Evolutionary conservation across 2,797 vertebrate species (phyloP), one percentile per base, ranked within the genome.

Genomic region (Taeniopygia guttata): DNA sequence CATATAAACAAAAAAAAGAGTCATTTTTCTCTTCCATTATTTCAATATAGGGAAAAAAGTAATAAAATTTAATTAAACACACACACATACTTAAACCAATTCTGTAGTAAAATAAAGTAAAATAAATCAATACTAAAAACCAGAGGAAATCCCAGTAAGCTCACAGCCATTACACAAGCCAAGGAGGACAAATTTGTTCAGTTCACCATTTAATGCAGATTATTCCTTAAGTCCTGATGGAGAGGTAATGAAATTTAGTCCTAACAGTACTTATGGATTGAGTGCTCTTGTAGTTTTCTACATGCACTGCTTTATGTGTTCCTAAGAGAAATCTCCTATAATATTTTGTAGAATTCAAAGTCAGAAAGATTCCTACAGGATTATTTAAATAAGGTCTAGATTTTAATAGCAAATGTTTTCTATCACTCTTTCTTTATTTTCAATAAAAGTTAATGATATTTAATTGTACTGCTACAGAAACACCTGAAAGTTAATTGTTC

Each of bases 51-150:
- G 5, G 16, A 49, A 58, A 67, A 67, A 87, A 81, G 23, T 43
- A 23, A 82, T 42, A 78, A 34, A 72, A n/a, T 75, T 16, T 16
- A 64, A 26, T 34, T 90, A 83, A 68, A 16, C 8, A 54, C 11
- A 13, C 15, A n/a, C n/a, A 36, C 8, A 22, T 5, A 8, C 9
- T 36, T 8, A 8, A 3, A 4, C 1, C 5, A 54, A 14, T 36
- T 67, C 19, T 49, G 29, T 36, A 84, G 58, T 46, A 29, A 48
- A 56, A 56, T 34, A 26, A 59, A 42, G 43, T 45, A 19, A 54
- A 36, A 77, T 36, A 38, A 62, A 46, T 3, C 29, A 84, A 38
- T 25, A 51, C 8, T 62, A 40, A 68, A 81, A 91, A 56, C 2
- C 42, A n/a, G 21, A 54, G 49, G 27, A 21, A 88, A 84, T 68